Conservation (phyloP, 1,140 invertebrate genomes). For the Papilio glaucus region DNA sequence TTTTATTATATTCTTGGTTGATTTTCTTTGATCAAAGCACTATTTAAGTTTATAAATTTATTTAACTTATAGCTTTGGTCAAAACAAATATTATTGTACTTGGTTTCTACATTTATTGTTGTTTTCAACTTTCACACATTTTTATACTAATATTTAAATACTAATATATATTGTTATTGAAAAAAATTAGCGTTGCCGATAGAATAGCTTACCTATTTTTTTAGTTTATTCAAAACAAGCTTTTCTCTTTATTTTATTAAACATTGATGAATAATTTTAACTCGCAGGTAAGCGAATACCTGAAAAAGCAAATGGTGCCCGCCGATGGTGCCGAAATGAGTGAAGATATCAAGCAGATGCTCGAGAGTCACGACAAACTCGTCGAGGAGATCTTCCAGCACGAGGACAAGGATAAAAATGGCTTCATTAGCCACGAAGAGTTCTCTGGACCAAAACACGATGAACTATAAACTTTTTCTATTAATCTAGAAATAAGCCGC, state of each 20-base stretch:
- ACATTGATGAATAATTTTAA: not conserved
- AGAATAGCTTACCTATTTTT: no score
- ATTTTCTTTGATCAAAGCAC: no score
- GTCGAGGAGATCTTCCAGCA: conserved; percentile 98
- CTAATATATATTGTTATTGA: no score
- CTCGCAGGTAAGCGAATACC: conserved; percentile 92
- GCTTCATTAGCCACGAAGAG: conserved; percentile 97
- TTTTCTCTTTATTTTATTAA: not conserved
- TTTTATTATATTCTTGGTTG: no score
- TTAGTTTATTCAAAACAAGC: no score
- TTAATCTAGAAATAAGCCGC: conserved; percentile 13
- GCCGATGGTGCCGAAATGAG: conserved; percentile 88
- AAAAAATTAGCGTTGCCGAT: no score
- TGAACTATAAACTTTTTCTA: conserved; percentile 89
- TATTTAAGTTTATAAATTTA: no score
- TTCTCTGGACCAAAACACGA: conserved; percentile 98
- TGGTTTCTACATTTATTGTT: no score
- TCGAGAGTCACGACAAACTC: conserved; percentile 95
- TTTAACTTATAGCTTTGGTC: no score
- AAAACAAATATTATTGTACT: no score
- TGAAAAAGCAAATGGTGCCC: conserved; percentile 95
- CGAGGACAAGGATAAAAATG: conserved; percentile 97
- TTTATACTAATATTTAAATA: no score
- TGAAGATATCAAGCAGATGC: conserved; percentile 93
- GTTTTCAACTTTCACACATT: no score